These are phyloP conservation scores for Copidosoma floridanum DNA, from an alignment of 1,140 invertebrate genomes.

Conservation along the genomic window DNA sequence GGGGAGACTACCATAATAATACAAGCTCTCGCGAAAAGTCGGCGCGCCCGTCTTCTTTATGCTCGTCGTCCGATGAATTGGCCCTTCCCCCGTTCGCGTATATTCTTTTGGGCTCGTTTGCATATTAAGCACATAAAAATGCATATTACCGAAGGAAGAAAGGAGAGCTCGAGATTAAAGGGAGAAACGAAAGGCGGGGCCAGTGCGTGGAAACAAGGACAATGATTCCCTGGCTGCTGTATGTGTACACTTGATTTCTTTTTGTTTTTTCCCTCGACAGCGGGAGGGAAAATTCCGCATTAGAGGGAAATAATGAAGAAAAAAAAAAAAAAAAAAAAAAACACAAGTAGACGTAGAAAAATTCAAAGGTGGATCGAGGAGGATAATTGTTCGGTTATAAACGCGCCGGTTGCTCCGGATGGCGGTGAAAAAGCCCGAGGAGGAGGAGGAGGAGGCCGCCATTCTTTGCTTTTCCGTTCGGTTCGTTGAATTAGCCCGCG, in stretches of 20 bases:
- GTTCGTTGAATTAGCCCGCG: constrained; percentile 27
- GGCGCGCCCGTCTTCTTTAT: not conserved
- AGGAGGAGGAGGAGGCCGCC: constrained; percentile 17
- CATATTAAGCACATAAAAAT: constrained; percentile 30
- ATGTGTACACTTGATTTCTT: constrained; percentile 13
- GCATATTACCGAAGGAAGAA: constrained; percentile 27
- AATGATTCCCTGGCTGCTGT: constrained; percentile 3
- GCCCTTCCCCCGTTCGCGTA: not conserved
- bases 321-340: constrained; percentile 2
- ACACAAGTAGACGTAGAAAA: constrained; percentile 8
- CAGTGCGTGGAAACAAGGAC: not conserved
- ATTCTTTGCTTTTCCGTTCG: constrained; percentile 27
- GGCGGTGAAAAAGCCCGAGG: no score
- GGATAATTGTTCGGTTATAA: constrained; percentile 25
- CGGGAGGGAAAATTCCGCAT: constrained; percentile 15
- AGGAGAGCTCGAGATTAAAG: constrained; percentile 24
- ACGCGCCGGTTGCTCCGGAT: not conserved
- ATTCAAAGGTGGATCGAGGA: constrained; percentile 25
- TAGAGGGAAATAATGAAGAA: constrained; percentile 4
- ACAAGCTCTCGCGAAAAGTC: not conserved
- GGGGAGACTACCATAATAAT: no score
- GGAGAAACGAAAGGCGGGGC: constrained; percentile 12
- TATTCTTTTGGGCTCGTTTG: constrained; percentile 12
- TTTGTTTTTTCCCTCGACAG: not conserved
- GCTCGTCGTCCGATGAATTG: constrained; percentile 7